Conservation (phyloP, 2,888 invertebrate genomes). For the Myopa testacea region DNA sequence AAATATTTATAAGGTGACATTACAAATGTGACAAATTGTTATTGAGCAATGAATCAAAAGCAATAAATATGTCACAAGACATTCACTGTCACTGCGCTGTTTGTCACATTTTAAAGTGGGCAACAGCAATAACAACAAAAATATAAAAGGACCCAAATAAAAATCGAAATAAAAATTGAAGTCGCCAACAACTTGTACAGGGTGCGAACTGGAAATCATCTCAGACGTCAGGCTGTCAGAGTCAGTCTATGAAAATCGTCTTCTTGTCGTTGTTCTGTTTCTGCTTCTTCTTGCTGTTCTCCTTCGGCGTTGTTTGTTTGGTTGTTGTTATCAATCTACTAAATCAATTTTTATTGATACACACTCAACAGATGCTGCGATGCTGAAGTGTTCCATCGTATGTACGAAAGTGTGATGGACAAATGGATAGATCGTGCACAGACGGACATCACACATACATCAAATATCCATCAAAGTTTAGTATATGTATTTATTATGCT, state of each 20-base stretch:
- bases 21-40: slow-evolving; percentile 36
- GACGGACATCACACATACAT: not conserved
- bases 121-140: slow-evolving; percentile 14
- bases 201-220: too few relatives aligned
- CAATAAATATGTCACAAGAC: slow-evolving; percentile 15
- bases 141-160: not conserved
- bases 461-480: slow-evolving; percentile 35
- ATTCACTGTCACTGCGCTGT: not conserved
- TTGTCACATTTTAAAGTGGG: not conserved
- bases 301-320: not conserved
- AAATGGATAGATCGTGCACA: not conserved
- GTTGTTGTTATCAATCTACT: slow-evolving; percentile 33
- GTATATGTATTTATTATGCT: not conserved
- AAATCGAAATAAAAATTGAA: not conserved
- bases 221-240: too few relatives aligned
- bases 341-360: slow-evolving; percentile 40
- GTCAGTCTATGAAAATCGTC: not conserved
- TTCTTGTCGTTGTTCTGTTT: too few relatives aligned
- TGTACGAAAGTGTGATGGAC: not conserved
- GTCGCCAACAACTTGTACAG: too few relatives aligned
- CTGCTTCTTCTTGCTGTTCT: too few relatives aligned
- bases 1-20: slow-evolving; percentile 29
- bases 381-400: not conserved
- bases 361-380: slow-evolving; percentile 6
- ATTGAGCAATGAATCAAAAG: slow-evolving; percentile 10